A percentile compares a stretch with the other conserved stretches of the same genome.
phyloP scores from a whole-genome alignment of 1,140 invertebrate species.

The Trichomalopsis sarcophagae region DNA sequence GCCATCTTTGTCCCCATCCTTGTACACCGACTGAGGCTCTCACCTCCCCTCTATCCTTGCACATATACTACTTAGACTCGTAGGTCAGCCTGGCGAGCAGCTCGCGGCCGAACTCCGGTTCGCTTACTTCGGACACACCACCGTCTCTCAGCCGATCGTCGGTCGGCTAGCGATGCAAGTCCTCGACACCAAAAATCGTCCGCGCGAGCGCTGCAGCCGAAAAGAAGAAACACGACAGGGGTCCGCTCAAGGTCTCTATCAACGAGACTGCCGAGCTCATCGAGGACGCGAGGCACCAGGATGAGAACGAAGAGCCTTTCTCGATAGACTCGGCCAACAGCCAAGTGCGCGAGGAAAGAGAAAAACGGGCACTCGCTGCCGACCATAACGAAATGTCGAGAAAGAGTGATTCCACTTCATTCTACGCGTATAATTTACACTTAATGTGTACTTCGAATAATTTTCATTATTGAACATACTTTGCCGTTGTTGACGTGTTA shows the following conservation, averaged over 20 bases:
- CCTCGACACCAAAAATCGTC: background rate
- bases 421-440: background rate
- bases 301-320: background rate
- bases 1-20: too few species aligned
- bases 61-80: too few species aligned
- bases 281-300: conserved; percentile 63
- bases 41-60: too few species aligned
- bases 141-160: conserved; percentile 59
- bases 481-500: too few species aligned
- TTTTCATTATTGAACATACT: too few species aligned
- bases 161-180: background rate
- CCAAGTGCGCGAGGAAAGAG: background rate
- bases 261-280: conserved; percentile 76
- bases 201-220: background rate
- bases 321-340: conserved; percentile 4
- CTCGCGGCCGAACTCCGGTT: conserved; percentile 66
- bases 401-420: conserved; percentile 6
- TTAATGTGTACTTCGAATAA: background rate
- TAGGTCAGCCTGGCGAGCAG: conserved; percentile 62
- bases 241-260: conserved; percentile 73
- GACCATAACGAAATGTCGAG: background rate
- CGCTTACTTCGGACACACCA: conserved; percentile 59
- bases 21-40: too few species aligned
- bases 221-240: conserved; percentile 68
- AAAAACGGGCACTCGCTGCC: background rate